Conservation (phyloP, 2,888 invertebrate species). For the Pristionchus maxplancki region DNA sequence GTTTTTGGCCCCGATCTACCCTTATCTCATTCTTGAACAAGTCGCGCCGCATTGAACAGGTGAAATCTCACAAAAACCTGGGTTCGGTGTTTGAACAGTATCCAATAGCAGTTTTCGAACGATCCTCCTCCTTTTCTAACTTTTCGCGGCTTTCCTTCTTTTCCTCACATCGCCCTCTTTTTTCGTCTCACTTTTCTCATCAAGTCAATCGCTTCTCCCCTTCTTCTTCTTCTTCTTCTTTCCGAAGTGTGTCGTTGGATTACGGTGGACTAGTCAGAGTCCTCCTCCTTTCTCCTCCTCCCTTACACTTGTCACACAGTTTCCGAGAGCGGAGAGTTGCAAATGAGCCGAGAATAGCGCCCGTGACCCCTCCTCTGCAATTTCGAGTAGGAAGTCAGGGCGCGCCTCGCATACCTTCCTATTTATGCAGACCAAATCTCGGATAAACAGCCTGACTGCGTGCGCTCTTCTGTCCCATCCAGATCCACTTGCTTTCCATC, state of each 20-base stretch:
- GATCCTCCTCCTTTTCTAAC: background rate
- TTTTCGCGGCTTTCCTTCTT: background rate
- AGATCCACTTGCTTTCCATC: no score
- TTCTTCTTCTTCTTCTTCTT: slow-evolving; percentile 11
- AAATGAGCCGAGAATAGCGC: slow-evolving; percentile 24
- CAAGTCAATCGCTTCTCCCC: slow-evolving; percentile 40
- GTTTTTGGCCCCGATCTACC: background rate
- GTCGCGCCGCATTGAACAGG: background rate
- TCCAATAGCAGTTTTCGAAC: background rate
- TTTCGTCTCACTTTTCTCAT: slow-evolving; percentile 46
- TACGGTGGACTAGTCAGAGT: slow-evolving; percentile 32
- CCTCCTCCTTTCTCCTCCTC: background rate
- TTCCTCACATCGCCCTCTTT: slow-evolving; percentile 23
- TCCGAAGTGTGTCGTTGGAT: slow-evolving; percentile 15
- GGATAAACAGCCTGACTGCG: background rate
- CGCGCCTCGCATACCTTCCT: background rate
- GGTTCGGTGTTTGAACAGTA: background rate
- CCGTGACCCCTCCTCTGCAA: slow-evolving; percentile 9
- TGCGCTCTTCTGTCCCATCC: background rate
- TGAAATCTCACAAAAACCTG: background rate
- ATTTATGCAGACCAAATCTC: background rate
- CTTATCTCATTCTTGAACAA: background rate
- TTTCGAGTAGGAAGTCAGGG: background rate
- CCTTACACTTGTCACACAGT: slow-evolving; percentile 11
- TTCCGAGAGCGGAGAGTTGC: slow-evolving; percentile 31